Evolutionary conservation across 2,797 vertebrate genomes (phyloP), one percentile per base, ranked within the genome.

Genomic region (Sebastes glaucus): DNA sequence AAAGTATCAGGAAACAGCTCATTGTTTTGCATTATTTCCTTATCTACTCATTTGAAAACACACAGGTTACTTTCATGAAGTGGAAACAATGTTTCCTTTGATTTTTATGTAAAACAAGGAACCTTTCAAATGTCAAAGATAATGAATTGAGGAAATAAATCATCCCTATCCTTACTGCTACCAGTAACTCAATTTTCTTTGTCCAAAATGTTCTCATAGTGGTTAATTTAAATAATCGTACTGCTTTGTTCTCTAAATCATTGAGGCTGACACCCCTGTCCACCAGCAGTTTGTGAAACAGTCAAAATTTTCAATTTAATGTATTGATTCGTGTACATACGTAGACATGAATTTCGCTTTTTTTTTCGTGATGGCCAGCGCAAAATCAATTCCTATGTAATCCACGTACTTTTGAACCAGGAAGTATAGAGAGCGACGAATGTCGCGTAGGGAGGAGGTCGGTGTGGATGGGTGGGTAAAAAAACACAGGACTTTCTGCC

Each of bases 391-490:
- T 46, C 5, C 0, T 46, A 46, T 46, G 6, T 7, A 46, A 46
- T 46, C 16, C 42, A 46, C 42, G 3, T 46, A 46, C 42, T 46
- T 46, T 46, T 46, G 42, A 46, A 46, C 0, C 42, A 46, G 42
- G 14, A 46, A 46, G 42, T 46, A 46, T 46, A 3, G 42, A 46
- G 42, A 46, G 42, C 16, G 42, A 46, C 42, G 42, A 46, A 46
- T 16, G 1, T 0, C 5, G 2, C 14, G 13, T 42, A 42, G 38
- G 38, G 0, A 42, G 38, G 14, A 42, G 5, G 38, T 42, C 6
- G 1, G 42, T 46, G 42, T 46, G 42, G 42, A 46, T 0, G 42
- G 42, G 16, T 46, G 42, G 42, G 42, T 46, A 2, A 6, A 46
- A 46, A 46, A 46, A 46, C 0, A 46, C 6, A 46, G 42, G 42